A percentile compares a stretch with the other conserved stretches of the same genome.
Evolutionary conservation across 2,113 vertebrate species (phyloP).

Genomic region (Formicarius rufipectus): DNA sequence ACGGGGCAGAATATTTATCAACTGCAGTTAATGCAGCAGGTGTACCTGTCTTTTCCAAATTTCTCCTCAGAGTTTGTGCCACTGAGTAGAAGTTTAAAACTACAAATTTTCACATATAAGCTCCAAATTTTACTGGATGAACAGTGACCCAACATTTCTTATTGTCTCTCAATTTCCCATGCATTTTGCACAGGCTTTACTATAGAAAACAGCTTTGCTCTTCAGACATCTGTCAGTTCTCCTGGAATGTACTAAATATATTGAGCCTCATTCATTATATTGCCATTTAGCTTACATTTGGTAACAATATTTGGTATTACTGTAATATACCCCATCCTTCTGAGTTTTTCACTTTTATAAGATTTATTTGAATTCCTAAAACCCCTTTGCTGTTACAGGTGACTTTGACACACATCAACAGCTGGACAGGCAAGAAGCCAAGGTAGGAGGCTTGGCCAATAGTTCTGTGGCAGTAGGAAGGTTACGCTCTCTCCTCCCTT

Average conservation of each 20-base stretch:
- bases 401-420: background rate
- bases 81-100: background rate
- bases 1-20: constrained; percentile 5
- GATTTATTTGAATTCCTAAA: background rate
- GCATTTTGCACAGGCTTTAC: background rate
- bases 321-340: background rate
- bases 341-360: background rate
- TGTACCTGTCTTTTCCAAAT: background rate
- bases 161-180: background rate
- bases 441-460: background rate
- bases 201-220: background rate
- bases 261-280: background rate
- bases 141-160: background rate
- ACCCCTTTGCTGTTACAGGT: background rate
- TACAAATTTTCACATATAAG: background rate
- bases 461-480: background rate
- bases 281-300: background rate
- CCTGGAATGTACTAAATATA: background rate
- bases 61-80: background rate
- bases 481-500: background rate
- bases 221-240: background rate
- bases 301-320: background rate
- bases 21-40: constrained; percentile 11
- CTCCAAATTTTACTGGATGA: background rate
- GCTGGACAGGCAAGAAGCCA: constrained; percentile 7